Conservation (phyloP, 2,888 invertebrate genomes). For the Argyra leucocephala region DNA sequence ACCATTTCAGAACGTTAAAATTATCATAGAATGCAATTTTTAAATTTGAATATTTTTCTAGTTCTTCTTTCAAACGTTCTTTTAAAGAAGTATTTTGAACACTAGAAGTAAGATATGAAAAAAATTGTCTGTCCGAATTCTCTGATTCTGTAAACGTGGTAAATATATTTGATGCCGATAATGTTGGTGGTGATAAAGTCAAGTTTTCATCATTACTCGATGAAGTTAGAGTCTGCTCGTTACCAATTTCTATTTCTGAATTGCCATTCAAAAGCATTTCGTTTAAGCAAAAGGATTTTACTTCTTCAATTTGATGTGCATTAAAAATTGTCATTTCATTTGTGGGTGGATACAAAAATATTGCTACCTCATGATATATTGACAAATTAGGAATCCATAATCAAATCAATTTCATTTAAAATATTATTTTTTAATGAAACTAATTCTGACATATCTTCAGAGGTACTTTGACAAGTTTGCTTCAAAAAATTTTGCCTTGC, state of each 20-base stretch:
- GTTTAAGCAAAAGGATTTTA: background rate
- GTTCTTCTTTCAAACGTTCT: background rate
- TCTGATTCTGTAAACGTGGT: background rate
- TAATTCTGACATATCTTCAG: background rate
- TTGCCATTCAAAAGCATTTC: background rate
- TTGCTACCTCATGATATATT: background rate
- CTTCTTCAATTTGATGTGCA: background rate
- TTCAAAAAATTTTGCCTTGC: background rate
- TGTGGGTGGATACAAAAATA: slow-evolving; percentile 10
- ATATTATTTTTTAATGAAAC: background rate
- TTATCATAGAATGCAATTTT: background rate
- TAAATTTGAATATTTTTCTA: slow-evolving; percentile 5
- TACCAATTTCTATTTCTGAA: background rate
- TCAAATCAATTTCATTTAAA: background rate
- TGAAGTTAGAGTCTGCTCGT: background rate
- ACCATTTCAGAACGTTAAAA: background rate
- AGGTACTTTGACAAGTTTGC: background rate
- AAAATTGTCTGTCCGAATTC: background rate
- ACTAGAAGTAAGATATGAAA: background rate
- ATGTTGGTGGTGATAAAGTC: background rate
- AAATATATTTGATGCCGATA: background rate
- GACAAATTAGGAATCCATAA: background rate
- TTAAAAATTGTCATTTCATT: background rate
- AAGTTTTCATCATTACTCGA: background rate
- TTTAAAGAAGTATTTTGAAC: background rate